Evolutionary conservation across 2,113 vertebrate species (phyloP), one percentile per base, ranked within the genome.

Genomic region (Oreochromis tanganicae): DNA sequence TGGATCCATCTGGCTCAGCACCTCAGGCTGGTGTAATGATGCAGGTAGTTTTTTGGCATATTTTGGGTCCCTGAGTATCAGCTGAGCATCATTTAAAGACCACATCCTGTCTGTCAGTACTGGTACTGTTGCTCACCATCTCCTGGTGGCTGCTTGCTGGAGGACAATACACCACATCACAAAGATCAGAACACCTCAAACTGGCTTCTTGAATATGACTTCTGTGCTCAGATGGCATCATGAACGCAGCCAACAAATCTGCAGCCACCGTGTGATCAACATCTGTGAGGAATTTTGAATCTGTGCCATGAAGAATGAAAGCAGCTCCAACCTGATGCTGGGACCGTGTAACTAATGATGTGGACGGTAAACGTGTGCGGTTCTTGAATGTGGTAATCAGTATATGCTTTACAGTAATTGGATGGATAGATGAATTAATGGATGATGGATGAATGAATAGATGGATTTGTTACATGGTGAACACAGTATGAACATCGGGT

Each of bases 141-240:
- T 63, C 29, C 59, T 63, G 29, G 19, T 34, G 16, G 59, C 59
- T 61, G 9, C 59, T 11, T 34, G 16, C 16, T 19, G 29, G 16
- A 61, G 59, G 29, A 63, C 59, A 19, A 3, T 29, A 63, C 0
- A 61, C 16, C 1, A 5, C 57, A 0, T 34, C 57, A 10, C 29
- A 34, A 4, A 3, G 29, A 63, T 63, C 59, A 19, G 59, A 36
- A 19, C 59, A 11, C 3, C 32, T 63, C 59, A 63, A 63, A 63
- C 32, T 36, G 59, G 59, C 9, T 63, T 0, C 29, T 63, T 63
- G 34, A 19, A 63, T 19, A 34, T 34, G 59, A 63, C 9, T 19
- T 34, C 59, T 63, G 59, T 19, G 29, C 29, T 34, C 59, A 59
- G 29, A 34, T 34, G 59, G 59, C 59, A 19, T 34, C 29, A 19